Evolutionary conservation across 1,140 invertebrate genomes (phyloP).

Genomic region (Propsilocerus akamusi): DNA sequence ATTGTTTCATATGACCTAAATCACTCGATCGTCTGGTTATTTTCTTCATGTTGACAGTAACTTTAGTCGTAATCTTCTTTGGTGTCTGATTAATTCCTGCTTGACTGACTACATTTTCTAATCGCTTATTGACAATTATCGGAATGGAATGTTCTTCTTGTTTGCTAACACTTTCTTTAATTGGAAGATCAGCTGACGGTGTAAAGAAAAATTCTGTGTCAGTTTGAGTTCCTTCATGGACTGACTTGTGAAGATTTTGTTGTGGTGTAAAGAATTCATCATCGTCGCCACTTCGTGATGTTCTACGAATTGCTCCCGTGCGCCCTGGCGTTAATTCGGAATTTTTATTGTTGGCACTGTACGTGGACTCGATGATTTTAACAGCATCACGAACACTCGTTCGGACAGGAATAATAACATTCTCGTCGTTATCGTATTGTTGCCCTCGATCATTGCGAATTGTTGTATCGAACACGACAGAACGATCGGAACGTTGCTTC

Average conservation of each 20-base stretch:
- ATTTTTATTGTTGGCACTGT: background rate
- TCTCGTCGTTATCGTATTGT: background rate
- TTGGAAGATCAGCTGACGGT: too few relatives aligned
- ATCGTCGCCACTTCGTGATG: too few relatives aligned
- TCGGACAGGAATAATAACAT: background rate
- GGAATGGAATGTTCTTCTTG: too few relatives aligned
- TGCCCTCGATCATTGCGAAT: background rate
- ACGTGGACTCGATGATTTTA: background rate
- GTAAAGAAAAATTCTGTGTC: too few relatives aligned
- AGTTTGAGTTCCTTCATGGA: too few relatives aligned
- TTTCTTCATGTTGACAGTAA: slow-evolving; percentile 4
- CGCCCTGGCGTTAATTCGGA: too few relatives aligned
- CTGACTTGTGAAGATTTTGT: too few relatives aligned
- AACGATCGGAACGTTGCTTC: background rate
- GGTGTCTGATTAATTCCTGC: background rate
- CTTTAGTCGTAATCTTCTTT: slow-evolving; percentile 3
- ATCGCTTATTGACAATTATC: too few relatives aligned
- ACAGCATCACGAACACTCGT: background rate
- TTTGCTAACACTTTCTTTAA: too few relatives aligned
- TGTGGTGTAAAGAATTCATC: too few relatives aligned
- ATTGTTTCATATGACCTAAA: background rate
- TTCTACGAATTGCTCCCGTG: too few relatives aligned
- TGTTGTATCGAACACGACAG: too few relatives aligned
- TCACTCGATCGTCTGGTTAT: slow-evolving; percentile 1
- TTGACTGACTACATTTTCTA: background rate